These are phyloP conservation scores for Cynocephalus volans DNA, from an alignment of 2,113 vertebrate genomes.

Conservation along the genomic window DNA sequence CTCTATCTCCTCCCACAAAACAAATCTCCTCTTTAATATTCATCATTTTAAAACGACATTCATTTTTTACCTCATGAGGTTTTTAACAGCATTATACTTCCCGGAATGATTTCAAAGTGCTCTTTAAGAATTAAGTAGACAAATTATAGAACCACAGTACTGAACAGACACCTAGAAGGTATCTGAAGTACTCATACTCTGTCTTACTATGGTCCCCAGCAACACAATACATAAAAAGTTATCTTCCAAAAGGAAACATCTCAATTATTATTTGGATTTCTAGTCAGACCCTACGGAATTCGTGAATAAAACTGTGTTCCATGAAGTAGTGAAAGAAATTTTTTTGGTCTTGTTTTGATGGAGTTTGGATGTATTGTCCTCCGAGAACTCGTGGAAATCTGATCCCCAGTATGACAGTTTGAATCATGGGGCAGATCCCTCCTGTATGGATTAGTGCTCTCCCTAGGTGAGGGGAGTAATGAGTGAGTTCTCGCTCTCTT, in stretches of 20 bases:
- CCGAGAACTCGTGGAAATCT: too few species aligned
- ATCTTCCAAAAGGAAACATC: conserved; percentile 55
- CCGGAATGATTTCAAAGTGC: conserved; percentile 29
- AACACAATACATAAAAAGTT: conserved; percentile 50
- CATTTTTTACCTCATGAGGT: conserved; percentile 34
- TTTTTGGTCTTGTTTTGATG: background rate
- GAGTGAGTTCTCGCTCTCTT: too few species aligned
- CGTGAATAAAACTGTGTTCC: conserved; percentile 32
- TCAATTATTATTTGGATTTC: conserved; percentile 57
- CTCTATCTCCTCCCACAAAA: background rate
- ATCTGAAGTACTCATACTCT: background rate
- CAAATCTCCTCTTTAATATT: conserved; percentile 4
- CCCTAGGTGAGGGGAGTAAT: too few species aligned
- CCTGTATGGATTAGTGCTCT: too few species aligned
- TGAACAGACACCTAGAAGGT: background rate
- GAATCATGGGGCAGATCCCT: too few species aligned
- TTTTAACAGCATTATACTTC: conserved; percentile 36
- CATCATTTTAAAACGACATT: background rate
- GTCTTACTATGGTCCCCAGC: background rate
- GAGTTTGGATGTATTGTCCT: too few species aligned
- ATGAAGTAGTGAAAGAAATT: background rate
- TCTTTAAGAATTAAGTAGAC: conserved; percentile 40
- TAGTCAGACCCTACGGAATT: conserved; percentile 36
- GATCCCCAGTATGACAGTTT: too few species aligned
- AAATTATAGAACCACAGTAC: conserved; percentile 30